phyloP scores from a whole-genome alignment of 2,113 vertebrate genomes.

The Dipodomys spectabilis region DNA sequence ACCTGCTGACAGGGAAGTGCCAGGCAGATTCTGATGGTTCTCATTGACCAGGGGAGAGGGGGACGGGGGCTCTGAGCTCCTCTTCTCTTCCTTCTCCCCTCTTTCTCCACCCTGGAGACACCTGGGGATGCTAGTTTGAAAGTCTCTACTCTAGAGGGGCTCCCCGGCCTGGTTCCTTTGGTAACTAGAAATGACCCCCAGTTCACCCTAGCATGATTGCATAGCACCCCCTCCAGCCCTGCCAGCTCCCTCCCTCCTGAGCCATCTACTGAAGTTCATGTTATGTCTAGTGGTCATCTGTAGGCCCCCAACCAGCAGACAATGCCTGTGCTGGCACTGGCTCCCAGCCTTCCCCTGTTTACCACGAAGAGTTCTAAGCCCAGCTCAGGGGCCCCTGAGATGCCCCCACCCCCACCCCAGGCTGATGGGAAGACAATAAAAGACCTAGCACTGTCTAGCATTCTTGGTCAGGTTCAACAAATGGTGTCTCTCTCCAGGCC shows the following conservation, averaged over 20 bases:
- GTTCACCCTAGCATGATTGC: not conserved
- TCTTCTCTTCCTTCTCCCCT: no score
- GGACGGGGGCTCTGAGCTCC: fast-evolving
- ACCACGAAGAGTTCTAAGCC: not conserved
- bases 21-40: not conserved
- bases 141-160: not conserved
- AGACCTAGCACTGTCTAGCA: not conserved
- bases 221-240: fast-evolving
- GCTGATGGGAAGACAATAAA: not conserved
- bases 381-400: not conserved
- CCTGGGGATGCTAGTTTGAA: no score
- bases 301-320: not conserved
- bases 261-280: not conserved
- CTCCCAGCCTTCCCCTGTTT: not conserved
- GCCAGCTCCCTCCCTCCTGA: not conserved
- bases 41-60: not conserved
- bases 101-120: no score
- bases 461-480: not conserved
- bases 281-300: not conserved
- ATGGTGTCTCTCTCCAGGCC: not conserved
- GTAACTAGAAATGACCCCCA: not conserved
- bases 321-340: not conserved
- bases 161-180: not conserved
- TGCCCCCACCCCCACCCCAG: not conserved
- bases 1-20: not conserved